Evolutionary conservation across 2,888 invertebrate genomes (phyloP).

Genomic region (Lasioglossum morio): DNA sequence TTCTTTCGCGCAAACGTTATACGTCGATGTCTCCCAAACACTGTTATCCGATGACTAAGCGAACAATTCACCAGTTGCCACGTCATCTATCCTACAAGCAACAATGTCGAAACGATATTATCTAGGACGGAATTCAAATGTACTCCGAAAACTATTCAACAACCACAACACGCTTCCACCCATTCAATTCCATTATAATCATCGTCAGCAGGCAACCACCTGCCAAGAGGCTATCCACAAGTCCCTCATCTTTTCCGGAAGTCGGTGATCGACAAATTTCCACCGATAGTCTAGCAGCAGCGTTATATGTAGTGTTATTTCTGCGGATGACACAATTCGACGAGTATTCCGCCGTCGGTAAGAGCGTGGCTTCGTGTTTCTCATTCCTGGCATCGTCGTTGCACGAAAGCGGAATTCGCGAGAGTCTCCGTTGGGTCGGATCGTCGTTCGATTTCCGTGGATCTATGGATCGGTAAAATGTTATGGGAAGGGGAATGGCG

Average conservation of each 20-base stretch:
- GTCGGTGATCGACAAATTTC: not conserved
- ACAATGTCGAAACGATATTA: not conserved
- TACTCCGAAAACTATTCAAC: not conserved
- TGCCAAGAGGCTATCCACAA: not conserved
- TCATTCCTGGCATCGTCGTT: not conserved
- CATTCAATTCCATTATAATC: not conserved
- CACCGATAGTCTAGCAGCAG: not conserved
- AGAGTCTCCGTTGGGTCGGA: not conserved
- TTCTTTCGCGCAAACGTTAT: not conserved
- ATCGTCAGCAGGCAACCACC: not conserved
- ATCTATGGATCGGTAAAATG: not conserved
- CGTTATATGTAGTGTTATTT: not conserved
- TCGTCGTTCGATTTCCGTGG: not conserved
- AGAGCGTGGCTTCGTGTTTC: not conserved
- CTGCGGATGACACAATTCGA: slow-evolving; percentile 3
- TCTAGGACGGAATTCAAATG: not conserved
- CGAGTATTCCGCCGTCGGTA: not conserved
- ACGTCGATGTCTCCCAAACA: not conserved
- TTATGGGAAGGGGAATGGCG: not conserved
- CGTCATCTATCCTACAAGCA: not conserved
- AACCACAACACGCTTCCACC: not conserved
- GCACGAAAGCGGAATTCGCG: slow-evolving; percentile 4
- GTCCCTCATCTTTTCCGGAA: not conserved
- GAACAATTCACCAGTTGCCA: not conserved
- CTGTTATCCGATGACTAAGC: not conserved